Evolutionary conservation across 2,888 invertebrate genomes (phyloP).

Genomic region (Diaphora mendica): DNA sequence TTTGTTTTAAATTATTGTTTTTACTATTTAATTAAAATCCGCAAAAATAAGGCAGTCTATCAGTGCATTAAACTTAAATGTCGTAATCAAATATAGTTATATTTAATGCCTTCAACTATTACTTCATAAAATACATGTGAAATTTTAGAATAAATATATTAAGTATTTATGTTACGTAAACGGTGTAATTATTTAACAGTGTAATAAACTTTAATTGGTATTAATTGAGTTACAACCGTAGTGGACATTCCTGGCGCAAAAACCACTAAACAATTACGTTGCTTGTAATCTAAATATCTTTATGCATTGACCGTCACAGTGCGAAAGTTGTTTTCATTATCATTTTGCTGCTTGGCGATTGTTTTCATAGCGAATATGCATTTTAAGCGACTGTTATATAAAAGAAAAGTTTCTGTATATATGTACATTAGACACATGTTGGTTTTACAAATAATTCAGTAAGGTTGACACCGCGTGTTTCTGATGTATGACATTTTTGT

Average conservation of each 20-base stretch:
- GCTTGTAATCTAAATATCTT: constrained; percentile 41
- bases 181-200: constrained; percentile 16
- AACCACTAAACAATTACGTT: constrained; percentile 25
- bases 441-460: background rate
- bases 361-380: constrained; percentile 54
- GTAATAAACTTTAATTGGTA: constrained; percentile 11
- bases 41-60: background rate
- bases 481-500: background rate
- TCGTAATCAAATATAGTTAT: background rate
- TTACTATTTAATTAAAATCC: background rate
- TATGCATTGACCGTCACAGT: constrained; percentile 42
- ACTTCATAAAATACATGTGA: background rate
- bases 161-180: background rate
- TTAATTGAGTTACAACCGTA: constrained; percentile 13
- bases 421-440: constrained; percentile 7
- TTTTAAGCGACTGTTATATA: constrained; percentile 50
- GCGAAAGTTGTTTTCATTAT: constrained; percentile 65
- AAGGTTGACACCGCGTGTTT: background rate
- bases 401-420: constrained; percentile 19
- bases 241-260: constrained; percentile 24
- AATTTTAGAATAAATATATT: background rate
- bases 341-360: constrained; percentile 68
- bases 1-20: background rate
- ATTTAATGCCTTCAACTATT: background rate
- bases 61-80: background rate